Evolutionary conservation across 2,797 vertebrate species (phyloP), one percentile per base, ranked within the genome.

Genomic region (Siniperca undulata): DNA sequence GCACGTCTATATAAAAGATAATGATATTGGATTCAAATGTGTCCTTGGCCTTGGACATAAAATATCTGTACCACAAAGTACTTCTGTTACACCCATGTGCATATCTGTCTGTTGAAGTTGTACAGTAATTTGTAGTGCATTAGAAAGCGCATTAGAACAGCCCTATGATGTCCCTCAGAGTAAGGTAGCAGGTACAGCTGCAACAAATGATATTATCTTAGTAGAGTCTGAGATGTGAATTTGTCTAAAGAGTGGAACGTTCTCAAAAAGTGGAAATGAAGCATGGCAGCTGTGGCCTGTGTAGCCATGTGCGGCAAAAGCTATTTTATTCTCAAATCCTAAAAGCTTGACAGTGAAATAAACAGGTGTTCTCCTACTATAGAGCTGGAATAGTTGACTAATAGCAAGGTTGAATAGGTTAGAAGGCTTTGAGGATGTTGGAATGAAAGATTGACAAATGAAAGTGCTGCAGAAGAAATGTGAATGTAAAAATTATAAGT

Each of bases 181-280:
- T 13, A 27, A 48, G 16, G 17, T n/a, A 53, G 11, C 46, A 42
- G 79, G 30, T 50, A 22, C 40, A 46, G 55, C 61, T 52, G 56
- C 30, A 78, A 16, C 44, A 30, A 74, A 78, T 52, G 12, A 0
- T 42, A 74, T 65, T 44, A 50, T 50, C 10, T 70, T 53, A 46
- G 30, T 10, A 2, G 5, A 44, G 44, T 64, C 22, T 40, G 8
- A 38, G 3, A 40, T 42, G 27, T 36, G 10, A 65, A 69, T 61
- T 65, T 36, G n/a, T 62, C 55, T 44, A 27, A 61, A 38, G 27
- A 36, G n/a, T 12, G 2, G 34, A 72, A 3, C 7, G 4, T 69
- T 69, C 13, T 55, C 7, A 60, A 40, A 56, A 76, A 61, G 60
- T 70, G 68, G 20, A 83, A 77, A 81, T 74, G n/a, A 46, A 52